Evolutionary conservation across 2,797 vertebrate species (phyloP).

Genomic region (Chiroxiphia lanceolata): DNA sequence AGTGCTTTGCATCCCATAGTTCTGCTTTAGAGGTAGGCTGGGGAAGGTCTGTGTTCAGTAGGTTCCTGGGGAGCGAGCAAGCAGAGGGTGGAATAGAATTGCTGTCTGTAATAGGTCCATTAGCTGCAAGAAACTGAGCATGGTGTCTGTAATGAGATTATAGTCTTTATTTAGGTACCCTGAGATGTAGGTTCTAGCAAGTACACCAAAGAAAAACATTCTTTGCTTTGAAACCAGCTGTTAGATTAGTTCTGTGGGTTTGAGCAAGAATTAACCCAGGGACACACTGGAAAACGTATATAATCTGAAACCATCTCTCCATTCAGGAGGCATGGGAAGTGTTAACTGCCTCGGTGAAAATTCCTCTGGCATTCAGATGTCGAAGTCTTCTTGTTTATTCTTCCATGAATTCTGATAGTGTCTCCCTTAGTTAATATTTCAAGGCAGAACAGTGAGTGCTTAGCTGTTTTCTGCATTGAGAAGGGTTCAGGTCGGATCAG

Average conservation of each 20-base stretch:
- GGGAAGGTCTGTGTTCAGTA: not conserved
- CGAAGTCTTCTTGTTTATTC: not conserved
- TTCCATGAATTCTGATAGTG: not conserved
- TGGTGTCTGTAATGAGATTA: not conserved
- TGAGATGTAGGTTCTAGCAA: not conserved
- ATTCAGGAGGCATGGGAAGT: not conserved
- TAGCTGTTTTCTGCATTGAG: not conserved
- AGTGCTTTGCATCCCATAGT: slow-evolving; percentile 56
- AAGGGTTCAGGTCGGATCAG: not conserved
- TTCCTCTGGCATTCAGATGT: not conserved
- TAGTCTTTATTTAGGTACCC: not conserved
- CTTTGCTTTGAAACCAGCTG: not conserved
- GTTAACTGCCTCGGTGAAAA: not conserved
- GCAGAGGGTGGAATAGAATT: not conserved
- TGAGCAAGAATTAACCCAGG: not conserved
- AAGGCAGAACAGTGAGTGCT: not conserved
- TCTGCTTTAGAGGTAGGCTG: not conserved
- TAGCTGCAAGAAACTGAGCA: not conserved
- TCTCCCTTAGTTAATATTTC: not conserved
- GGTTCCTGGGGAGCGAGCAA: not conserved
- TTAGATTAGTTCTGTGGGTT: not conserved
- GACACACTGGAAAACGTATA: not conserved
- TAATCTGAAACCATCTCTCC: not conserved
- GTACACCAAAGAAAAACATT: not conserved
- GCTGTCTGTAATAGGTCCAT: not conserved